These are phyloP conservation scores for Desmophyllum pertusum DNA, from an alignment of 92 coral and sea anemone species.

Conservation along the genomic window DNA sequence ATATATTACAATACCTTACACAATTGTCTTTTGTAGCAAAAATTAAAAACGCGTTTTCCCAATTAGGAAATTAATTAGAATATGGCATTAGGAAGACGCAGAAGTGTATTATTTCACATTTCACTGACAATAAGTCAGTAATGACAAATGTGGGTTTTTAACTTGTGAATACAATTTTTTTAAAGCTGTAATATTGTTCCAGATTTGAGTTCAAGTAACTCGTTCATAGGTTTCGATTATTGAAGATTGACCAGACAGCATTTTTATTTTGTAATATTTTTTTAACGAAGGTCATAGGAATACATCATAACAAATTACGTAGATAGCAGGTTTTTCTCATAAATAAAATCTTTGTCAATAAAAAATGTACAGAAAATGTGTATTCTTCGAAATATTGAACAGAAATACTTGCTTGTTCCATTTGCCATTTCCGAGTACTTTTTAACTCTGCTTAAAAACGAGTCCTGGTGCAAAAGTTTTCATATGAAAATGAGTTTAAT, in stretches of 20 bases:
- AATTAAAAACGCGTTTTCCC: not conserved
- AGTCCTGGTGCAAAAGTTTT: too few relatives aligned
- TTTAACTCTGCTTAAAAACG: too few relatives aligned
- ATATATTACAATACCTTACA: not conserved
- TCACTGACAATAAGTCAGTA: not conserved
- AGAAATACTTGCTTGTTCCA: too few relatives aligned
- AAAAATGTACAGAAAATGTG: not conserved
- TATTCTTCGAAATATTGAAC: too few relatives aligned
- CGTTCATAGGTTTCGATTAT: not conserved
- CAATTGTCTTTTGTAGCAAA: not conserved
- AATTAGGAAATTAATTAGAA: not conserved
- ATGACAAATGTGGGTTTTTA: not conserved
- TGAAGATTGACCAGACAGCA: not conserved
- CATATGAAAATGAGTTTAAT: too few relatives aligned
- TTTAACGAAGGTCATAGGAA: not conserved
- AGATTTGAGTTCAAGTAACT: not conserved
- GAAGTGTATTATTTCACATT: not conserved
- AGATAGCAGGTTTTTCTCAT: not conserved
- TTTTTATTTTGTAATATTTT: not conserved
- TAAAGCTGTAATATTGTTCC: not conserved
- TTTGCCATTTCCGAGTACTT: too few relatives aligned
- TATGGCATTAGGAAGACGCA: not conserved
- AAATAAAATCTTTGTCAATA: not conserved
- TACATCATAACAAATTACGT: not conserved
- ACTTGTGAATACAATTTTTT: constrained; percentile 9